Evolutionary conservation across 1,140 invertebrate species (phyloP).

Genomic region (Drosophila seguyi): DNA sequence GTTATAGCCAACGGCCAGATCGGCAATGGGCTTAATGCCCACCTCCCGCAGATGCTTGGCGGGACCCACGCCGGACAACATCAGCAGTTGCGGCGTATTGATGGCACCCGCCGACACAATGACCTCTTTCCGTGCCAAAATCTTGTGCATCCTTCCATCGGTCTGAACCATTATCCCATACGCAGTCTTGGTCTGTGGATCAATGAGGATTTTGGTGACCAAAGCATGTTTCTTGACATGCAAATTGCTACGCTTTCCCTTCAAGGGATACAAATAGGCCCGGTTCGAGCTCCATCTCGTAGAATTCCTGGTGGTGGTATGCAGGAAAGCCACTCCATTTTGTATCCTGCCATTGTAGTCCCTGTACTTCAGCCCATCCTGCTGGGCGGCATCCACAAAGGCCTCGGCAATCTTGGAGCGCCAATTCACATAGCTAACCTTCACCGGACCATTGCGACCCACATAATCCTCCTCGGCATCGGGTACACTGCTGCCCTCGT

Average conservation of each 20-base stretch:
- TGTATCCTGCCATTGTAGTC: constrained; percentile 91
- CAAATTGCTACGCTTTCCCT: constrained; percentile 88
- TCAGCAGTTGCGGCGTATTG: constrained; percentile 91
- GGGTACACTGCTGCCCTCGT: constrained; percentile 89
- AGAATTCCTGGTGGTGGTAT: constrained; percentile 90
- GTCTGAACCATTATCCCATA: constrained; percentile 89
- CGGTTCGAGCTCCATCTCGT: constrained; percentile 90
- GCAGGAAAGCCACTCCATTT: constrained; percentile 88
- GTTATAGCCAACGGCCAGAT: constrained; percentile 92
- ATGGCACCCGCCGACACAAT: constrained; percentile 91
- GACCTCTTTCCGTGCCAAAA: constrained; percentile 90
- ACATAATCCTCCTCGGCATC: constrained; percentile 87
- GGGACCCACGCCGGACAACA: constrained; percentile 93
- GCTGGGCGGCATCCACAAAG: constrained; percentile 89
- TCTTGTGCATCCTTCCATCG: constrained; percentile 86
- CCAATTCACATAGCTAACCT: constrained; percentile 86
- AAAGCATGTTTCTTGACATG: constrained; percentile 88
- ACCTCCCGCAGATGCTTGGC: constrained; percentile 88
- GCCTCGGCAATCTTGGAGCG: constrained; percentile 88
- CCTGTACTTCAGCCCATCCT: constrained; percentile 88
- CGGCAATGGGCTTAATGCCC: constrained; percentile 88
- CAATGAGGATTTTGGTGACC: constrained; percentile 92
- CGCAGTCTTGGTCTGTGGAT: constrained; percentile 87
- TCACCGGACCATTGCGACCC: constrained; percentile 87
- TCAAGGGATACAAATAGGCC: constrained; percentile 90